phyloP scores from a whole-genome alignment of 1,140 invertebrate species.

The Aphelinus atriplicis region DNA sequence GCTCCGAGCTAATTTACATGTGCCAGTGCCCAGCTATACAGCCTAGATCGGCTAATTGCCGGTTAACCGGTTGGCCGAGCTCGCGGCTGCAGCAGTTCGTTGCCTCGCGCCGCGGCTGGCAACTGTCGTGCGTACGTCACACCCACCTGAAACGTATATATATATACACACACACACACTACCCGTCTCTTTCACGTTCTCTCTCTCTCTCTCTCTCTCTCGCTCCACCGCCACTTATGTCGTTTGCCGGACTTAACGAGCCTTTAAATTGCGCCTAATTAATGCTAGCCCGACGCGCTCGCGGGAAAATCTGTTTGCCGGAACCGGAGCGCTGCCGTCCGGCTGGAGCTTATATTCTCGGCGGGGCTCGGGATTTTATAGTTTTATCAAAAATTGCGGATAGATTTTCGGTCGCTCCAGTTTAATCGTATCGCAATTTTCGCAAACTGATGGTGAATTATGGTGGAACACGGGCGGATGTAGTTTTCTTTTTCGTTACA shows the following conservation, averaged over 20 bases:
- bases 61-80: conserved; percentile 63
- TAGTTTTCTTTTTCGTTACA: no score
- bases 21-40: conserved; percentile 16
- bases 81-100: conserved; percentile 36
- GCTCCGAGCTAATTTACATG: conserved; percentile 59
- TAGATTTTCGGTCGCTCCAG: no score
- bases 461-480: no score
- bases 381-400: no score
- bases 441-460: no score
- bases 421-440: no score
- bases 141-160: conserved; percentile 5
- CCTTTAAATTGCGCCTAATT: conserved; percentile 39
- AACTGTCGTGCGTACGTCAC: conserved; percentile 28
- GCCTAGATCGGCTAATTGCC: conserved; percentile 63
- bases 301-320: conserved; percentile 28
- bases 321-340: background rate
- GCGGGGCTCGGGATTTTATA: no score
- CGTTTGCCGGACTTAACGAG: conserved; percentile 36
- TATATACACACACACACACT: background rate
- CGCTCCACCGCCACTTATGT: conserved; percentile 14
- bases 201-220: no score
- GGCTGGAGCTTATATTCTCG: no score
- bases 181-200: background rate
- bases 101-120: conserved; percentile 36
- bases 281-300: conserved; percentile 25